Evolutionary conservation across 64 coral and sea anemone species (phyloP).

Genomic region (Hydrozoanthus tunicans): DNA sequence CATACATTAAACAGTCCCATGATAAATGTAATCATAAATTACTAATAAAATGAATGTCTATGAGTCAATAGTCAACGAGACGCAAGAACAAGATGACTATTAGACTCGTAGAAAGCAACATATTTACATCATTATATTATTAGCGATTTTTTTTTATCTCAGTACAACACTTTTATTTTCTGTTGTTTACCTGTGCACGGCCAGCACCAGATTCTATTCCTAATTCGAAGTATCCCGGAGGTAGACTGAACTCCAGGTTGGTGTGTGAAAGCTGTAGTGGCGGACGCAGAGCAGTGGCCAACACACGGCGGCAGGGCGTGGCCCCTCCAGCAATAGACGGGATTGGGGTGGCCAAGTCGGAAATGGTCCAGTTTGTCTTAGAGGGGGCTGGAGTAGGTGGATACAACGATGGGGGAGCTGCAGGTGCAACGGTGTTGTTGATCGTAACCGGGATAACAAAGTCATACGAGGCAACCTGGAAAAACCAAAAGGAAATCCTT

Average conservation of each 20-base stretch:
- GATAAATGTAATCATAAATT: no score
- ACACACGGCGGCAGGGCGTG: conserved; percentile 83
- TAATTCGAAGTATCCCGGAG: conserved; percentile 95
- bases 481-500: neutral
- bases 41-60: no score
- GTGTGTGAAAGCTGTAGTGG: conserved; percentile 89
- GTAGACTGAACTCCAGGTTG: conserved; percentile 77
- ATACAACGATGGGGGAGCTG: conserved; percentile 74
- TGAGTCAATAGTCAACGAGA: no score
- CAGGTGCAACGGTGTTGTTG: conserved; percentile 89
- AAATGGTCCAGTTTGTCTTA: conserved; percentile 99
- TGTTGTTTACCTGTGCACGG: conserved; percentile 71
- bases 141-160: neutral
- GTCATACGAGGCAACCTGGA: conserved; percentile 94
- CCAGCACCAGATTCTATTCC: conserved; percentile 96
- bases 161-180: no score
- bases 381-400: conserved; percentile 93
- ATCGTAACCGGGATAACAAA: conserved; percentile 96
- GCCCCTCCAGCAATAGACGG: conserved; percentile 69
- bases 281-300: conserved; percentile 88
- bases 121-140: no score
- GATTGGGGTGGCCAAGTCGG: conserved; percentile 83
- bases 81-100: no score
- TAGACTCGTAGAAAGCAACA: no score
- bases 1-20: no score